Conservation (phyloP, 2,113 vertebrate genomes). For the Ceyx margarethae region DNA sequence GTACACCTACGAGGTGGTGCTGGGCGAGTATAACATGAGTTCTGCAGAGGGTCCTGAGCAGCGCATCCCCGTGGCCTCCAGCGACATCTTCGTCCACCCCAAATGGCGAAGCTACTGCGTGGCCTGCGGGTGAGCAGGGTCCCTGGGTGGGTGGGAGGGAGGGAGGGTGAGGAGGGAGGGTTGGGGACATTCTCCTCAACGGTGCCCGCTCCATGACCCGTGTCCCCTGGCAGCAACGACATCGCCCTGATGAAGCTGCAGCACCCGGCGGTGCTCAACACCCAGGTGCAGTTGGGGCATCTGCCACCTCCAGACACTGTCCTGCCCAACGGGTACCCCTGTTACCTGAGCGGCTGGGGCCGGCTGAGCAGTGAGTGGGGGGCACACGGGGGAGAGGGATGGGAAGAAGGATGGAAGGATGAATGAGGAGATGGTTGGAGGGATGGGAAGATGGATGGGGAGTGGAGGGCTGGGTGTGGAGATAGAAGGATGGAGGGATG, state of each 20-base stretch:
- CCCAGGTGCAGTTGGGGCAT: background rate
- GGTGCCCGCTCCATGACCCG: background rate
- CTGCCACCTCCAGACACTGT: background rate
- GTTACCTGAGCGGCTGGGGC: background rate
- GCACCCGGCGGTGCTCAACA: background rate
- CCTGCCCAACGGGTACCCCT: background rate
- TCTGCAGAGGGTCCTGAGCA: background rate
- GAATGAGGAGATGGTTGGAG: background rate
- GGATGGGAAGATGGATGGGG: background rate
- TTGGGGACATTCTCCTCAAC: rapidly evolving
- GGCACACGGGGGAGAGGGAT: no score
- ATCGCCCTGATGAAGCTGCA: background rate
- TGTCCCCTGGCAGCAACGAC: background rate
- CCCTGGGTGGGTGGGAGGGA: background rate
- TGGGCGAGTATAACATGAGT: conserved; percentile 22
- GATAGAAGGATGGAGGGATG: no score
- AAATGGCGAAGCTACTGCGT: background rate
- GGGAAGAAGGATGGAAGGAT: no score
- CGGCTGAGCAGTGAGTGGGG: background rate
- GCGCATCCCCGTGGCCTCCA: background rate
- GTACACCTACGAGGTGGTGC: conserved; percentile 10
- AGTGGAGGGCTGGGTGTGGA: no score
- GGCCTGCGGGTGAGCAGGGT: conserved; percentile 12
- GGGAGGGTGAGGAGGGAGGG: no score
- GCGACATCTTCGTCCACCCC: conserved; percentile 25